Conservation (phyloP, 2,113 vertebrate genomes). For the Aramus guarauna region DNA sequence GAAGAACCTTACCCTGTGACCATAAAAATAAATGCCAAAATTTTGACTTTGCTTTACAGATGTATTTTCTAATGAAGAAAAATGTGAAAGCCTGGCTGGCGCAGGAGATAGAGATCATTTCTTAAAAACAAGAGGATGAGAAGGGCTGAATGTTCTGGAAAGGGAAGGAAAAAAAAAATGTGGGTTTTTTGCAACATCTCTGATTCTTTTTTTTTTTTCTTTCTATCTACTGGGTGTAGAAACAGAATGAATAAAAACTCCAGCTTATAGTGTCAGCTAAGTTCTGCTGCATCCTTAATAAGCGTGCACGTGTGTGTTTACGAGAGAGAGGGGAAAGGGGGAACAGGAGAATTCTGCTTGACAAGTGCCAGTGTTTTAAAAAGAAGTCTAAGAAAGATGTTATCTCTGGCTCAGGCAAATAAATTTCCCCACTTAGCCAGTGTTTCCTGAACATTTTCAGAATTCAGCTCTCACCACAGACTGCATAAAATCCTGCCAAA, state of each 20-base stretch:
- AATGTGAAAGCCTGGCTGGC: conserved; percentile 45
- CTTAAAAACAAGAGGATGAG: conserved; percentile 53
- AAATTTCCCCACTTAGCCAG: conserved; percentile 61
- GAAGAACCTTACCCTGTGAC: conserved; percentile 55
- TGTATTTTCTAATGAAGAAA: conserved; percentile 73
- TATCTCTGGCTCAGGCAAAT: conserved; percentile 59
- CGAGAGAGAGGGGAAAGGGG: neutral
- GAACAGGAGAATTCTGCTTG: conserved; percentile 53
- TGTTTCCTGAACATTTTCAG: conserved; percentile 58
- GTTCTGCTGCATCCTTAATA: conserved; percentile 43
- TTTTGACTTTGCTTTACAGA: conserved; percentile 63
- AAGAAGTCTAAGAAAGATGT: conserved; percentile 60
- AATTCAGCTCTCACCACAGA: conserved; percentile 62
- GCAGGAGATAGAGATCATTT: conserved; percentile 5
- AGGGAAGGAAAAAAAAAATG: neutral
- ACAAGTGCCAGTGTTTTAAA: conserved; percentile 62
- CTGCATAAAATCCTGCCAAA: conserved; percentile 64
- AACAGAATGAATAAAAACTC: conserved; percentile 55
- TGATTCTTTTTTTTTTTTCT: conserved; percentile 24
- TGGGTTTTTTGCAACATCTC: neutral
- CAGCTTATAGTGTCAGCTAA: conserved; percentile 8
- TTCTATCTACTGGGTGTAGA: neutral
- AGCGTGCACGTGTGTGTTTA: conserved; percentile 18
- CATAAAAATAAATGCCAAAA: conserved; percentile 65
- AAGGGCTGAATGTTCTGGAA: conserved; percentile 55